Conservation (phyloP, 92 coral and sea anemone species). For the Paragorgia papillata region DNA sequence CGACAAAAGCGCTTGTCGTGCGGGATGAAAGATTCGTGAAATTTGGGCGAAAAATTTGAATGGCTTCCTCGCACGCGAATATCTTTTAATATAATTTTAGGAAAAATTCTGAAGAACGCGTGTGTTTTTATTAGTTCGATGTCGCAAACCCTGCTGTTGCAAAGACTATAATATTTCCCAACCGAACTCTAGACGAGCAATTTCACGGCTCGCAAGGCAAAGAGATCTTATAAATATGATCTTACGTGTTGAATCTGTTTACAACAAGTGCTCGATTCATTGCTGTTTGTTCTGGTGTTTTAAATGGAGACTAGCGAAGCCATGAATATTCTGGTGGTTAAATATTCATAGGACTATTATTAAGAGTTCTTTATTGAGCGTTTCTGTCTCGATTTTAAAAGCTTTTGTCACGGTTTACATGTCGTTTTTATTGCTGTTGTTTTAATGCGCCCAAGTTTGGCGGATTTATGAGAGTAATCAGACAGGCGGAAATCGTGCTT, state of each 20-base stretch:
- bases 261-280: not conserved
- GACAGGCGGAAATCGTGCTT: slow-evolving; percentile 30
- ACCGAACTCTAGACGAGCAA: too few species aligned
- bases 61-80: not conserved
- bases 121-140: too few species aligned
- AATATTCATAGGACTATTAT: too few species aligned
- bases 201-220: too few species aligned
- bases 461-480: slow-evolving; percentile 39
- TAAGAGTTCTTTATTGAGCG: not conserved
- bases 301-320: not conserved
- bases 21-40: not conserved
- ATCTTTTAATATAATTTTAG: too few species aligned
- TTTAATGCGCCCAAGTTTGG: not conserved
- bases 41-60: not conserved
- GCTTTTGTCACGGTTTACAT: not conserved
- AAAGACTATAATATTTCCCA: too few species aligned
- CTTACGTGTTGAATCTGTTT: too few species aligned
- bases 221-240: too few species aligned
- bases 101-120: too few species aligned
- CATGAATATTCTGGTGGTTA: too few species aligned
- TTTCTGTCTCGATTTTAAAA: not conserved
- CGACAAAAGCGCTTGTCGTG: slow-evolving; percentile 1
- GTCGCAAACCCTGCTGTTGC: too few species aligned
- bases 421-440: not conserved
- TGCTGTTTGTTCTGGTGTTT: not conserved